Base-by-base conservation (phyloP, 2,888 invertebrate species). In the Colletes collaris region DNA sequence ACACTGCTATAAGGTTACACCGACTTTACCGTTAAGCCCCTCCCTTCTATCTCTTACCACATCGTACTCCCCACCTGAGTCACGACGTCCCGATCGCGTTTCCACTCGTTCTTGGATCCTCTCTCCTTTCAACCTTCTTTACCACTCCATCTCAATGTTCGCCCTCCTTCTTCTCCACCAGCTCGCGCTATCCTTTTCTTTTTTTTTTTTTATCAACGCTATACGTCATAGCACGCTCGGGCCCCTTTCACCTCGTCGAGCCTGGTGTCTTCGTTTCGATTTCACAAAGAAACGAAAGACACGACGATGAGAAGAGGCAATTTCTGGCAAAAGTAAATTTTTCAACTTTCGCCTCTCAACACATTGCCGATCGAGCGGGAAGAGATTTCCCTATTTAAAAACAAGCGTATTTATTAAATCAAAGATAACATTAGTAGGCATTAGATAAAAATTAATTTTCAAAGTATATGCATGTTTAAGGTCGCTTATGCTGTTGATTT, bases 21-120 rank as follows among this genome's bases (percentile, higher is more conserved):
- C 83, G 84, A 81, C 85, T 91, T 90, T 91, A 91, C 91, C 91
- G 91, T 91, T 91, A 91, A 90, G 80, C 86, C 87, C 87, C 88
- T 87, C 79, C 83, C 63, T 79, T 82, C 78, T 73, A 44, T 65
- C 66, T 79, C 76, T 81, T 82, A 77, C 79, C 79, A 82, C 79
- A 76, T 76, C 77, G 16, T 7, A 11, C 64, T 71, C 82, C 73
- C 70, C 82, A 75, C 79, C 73, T 71, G 62, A 65, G 58, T 76
- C 76, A 66, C 75, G 59, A 70, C 81, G 84, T 83, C 82, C 77
- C 87, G 84, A 85, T 87, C 87, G 85, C 87, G 79, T 89, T 86
- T 90, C 86, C 83, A 88, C 85, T 84, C 68, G 68, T 16, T 63
- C 70, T 46, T 6, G n/a, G 44, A 35, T 44, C 27, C 68, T 58